Base-by-base conservation (phyloP, 2,888 invertebrate genomes). In the Invenusta paracnida region DNA sequence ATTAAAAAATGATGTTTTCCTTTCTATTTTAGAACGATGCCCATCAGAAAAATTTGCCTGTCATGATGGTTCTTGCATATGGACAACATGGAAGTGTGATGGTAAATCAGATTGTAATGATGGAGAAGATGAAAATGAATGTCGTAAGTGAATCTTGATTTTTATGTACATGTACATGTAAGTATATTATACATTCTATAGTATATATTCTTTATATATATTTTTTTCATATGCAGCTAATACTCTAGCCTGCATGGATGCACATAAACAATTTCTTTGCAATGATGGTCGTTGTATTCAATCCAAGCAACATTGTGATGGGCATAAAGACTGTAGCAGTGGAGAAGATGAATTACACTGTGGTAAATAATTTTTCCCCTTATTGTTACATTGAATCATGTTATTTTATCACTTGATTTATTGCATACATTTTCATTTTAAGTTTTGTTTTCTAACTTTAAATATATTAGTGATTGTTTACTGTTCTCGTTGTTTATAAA, bases 241-340 rank as follows among this genome's bases (percentile, higher is more conserved):
- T 5, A 23, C 5, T 73, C 17, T 73, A 2, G 23, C 73, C 2
- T 73, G 73, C 27, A 73, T 73, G 73, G 73, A 73, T 23, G 5
- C 73, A n/a, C n/a, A n/a, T 25, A 73, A 73, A 73, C 73, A 73
- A 23, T 73, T 73, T 73, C 73, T 73, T 73, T 73, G 73, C 27
- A 73, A 73, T 73, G 73, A 73, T 73, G 73, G 73, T 2, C 5
- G 73, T 23, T 73, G 73, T 73, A 73, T 73, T 13, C 23, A 5
- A 13, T 5, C 73, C 5, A 73, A 5, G 5, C 23, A 73, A 23
- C 73, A 23, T 25, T 73, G 73, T 25, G 27, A 73, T 73, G 73
- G 73, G 23, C 11, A 2, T 13, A 73, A 73, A 2, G 25, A 73
- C 23, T 73, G 73, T 23, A 73, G 25, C 11, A 25, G 25, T 23